Conservation (phyloP, 2,113 vertebrate genomes). For the Cinclus cinclus region DNA sequence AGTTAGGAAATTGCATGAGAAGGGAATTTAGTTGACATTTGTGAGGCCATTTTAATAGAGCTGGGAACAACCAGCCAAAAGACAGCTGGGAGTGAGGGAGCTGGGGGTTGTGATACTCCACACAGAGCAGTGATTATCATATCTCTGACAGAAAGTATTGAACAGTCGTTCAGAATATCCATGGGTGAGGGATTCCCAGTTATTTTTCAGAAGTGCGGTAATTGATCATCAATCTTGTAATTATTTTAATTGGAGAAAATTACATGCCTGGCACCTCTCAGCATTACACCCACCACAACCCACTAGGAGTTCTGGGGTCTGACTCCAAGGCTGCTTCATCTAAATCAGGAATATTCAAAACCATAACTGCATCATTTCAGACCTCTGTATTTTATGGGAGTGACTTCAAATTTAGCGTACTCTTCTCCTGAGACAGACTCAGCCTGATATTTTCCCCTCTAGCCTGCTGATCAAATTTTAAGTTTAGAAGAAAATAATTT, state of each 20-base stretch:
- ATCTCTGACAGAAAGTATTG: conserved; percentile 8
- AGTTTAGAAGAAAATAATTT: not conserved
- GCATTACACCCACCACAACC: not conserved
- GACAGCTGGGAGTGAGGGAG: not conserved
- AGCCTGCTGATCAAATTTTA: not conserved
- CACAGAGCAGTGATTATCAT: not conserved
- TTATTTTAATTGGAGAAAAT: conserved; percentile 52
- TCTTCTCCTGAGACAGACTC: not conserved
- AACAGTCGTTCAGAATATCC: not conserved
- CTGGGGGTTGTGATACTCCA: not conserved
- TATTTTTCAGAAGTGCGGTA: conserved; percentile 8
- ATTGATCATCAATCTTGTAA: conserved; percentile 13
- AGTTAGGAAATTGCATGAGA: not conserved
- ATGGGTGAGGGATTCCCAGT: not conserved
- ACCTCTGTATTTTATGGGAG: not conserved
- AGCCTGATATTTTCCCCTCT: not conserved
- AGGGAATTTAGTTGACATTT: not conserved
- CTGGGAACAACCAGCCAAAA: not conserved
- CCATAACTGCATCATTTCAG: not conserved
- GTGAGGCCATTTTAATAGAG: not conserved
- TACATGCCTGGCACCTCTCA: not conserved
- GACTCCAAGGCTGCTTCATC: not conserved
- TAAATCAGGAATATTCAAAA: not conserved
- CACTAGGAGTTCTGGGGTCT: not conserved
- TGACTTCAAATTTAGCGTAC: not conserved